A percentile compares a stretch with the other conserved stretches of the same genome.
Evolutionary conservation across 2,888 invertebrate genomes (phyloP).

Genomic region (Panzeria rudis): DNA sequence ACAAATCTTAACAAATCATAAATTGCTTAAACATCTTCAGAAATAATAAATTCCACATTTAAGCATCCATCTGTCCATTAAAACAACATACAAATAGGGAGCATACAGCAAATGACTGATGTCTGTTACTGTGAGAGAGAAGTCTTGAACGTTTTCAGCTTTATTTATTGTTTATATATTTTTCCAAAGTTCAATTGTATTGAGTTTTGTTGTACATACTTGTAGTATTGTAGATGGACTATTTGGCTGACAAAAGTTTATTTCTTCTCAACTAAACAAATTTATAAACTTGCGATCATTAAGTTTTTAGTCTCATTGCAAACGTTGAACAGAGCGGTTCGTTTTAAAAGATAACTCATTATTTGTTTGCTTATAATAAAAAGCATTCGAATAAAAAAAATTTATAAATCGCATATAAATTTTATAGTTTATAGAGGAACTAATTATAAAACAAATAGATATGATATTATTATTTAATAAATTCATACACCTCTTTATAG

Average conservation of each 20-base stretch:
- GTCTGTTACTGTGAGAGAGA: conserved; percentile 24
- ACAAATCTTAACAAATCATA: background rate
- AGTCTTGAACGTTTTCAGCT: conserved; percentile 16
- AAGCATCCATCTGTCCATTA: background rate
- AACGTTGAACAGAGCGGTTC: conserved; percentile 59
- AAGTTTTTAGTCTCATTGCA: conserved; percentile 60
- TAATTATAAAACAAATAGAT: conserved; percentile 17
- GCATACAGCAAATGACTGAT: conserved; percentile 31
- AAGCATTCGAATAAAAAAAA: background rate
- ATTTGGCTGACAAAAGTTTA: conserved; percentile 22
- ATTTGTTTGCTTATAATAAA: background rate
- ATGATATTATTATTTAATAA: conserved; percentile 55
- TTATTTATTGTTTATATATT: conserved; percentile 21
- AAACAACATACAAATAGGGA: background rate
- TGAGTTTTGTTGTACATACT: background rate
- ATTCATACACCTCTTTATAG: conserved; percentile 30
- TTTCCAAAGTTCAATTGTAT: conserved; percentile 30
- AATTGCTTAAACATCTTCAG: conserved; percentile 26
- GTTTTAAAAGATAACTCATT: conserved; percentile 13
- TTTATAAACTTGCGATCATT: conserved; percentile 45
- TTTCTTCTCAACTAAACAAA: conserved; percentile 41
- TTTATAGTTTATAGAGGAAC: background rate
- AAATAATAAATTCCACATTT: background rate
- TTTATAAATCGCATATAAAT: conserved; percentile 33
- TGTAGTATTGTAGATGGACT: background rate